Conservation (phyloP, 2,113 vertebrate species). For the Myanophis thanlyinensis region DNA sequence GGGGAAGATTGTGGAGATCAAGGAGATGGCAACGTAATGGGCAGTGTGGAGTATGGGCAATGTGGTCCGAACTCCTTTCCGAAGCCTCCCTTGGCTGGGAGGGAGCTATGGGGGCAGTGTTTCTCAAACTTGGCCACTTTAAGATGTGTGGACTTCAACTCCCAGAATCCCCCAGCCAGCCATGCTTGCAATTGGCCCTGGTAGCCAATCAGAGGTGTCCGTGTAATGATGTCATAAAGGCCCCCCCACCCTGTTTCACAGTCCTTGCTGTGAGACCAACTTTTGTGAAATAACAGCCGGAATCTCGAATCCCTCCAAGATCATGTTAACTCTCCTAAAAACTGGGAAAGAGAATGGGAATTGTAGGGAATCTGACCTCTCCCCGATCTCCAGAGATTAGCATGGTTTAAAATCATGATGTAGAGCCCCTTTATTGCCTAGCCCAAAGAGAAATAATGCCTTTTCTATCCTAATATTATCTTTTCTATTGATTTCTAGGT, state of each 20-base stretch:
- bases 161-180: neutral
- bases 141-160: neutral
- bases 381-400: neutral
- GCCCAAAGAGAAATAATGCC: neutral
- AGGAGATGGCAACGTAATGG: neutral
- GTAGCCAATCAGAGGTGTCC: neutral
- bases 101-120: neutral
- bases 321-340: neutral
- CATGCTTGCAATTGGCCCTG: neutral
- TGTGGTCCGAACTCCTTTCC: neutral
- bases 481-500: constrained; percentile 68
- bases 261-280: neutral
- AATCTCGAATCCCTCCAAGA: neutral
- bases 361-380: neutral
- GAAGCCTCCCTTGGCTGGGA: neutral
- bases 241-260: neutral
- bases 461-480: neutral
- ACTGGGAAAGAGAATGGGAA: neutral
- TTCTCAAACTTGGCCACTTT: neutral
- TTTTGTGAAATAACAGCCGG: neutral
- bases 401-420: neutral
- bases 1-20: neutral
- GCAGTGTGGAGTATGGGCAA: neutral
- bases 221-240: neutral
- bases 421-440: no score